Evolutionary conservation across 2,113 vertebrate species (phyloP), one percentile per base, ranked within the genome.

Genomic region (Pachypanchax playfairii): DNA sequence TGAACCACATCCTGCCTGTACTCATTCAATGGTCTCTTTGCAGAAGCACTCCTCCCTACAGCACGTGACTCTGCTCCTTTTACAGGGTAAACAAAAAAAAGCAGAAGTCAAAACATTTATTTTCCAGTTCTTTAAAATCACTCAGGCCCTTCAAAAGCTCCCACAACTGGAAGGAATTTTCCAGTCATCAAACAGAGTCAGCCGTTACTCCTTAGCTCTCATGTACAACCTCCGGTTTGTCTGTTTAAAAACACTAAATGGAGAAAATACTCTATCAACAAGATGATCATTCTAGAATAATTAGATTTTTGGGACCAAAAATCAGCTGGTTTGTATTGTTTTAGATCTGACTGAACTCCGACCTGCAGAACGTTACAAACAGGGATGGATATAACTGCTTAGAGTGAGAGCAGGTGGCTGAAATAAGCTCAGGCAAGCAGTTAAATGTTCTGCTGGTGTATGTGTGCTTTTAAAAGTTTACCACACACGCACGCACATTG

Each of bases 51-150:
- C 4, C 3, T 9, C 36, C 51, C 36, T 13, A 41, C 49, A 64
- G n/a, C 12, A 51, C 54, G 57, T 58, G 21, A 58, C 4, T 1
- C 36, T 31, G 21, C 42, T 56, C 18, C 17, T 36, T 33, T 38
- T 22, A 28, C 20, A 36, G 25, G n/a, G 28, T 4, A 8, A 4
- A 26, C 13, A 15, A 15, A 35, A 2, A 33, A 57, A 49, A 62
- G 50, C 18, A 56, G 57, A 74, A 70, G 22, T 61, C 13, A 0
- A 28, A 20, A 44, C 9, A 13, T 66, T 29, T 26, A 29, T 46
- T 48, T 74, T 73, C 38, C 59, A 73, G n/a, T 73, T 78, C 65
- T 50, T 17, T 69, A 62, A 64, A 64, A 59, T 31, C n/a, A 15
- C 31, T 43, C 26, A 1, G 0, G 25, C 24, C 35, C 20, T 1